These are phyloP conservation scores for Bombycilla garrulus DNA, from an alignment of 2,113 vertebrate genomes.

Conservation along the genomic window DNA sequence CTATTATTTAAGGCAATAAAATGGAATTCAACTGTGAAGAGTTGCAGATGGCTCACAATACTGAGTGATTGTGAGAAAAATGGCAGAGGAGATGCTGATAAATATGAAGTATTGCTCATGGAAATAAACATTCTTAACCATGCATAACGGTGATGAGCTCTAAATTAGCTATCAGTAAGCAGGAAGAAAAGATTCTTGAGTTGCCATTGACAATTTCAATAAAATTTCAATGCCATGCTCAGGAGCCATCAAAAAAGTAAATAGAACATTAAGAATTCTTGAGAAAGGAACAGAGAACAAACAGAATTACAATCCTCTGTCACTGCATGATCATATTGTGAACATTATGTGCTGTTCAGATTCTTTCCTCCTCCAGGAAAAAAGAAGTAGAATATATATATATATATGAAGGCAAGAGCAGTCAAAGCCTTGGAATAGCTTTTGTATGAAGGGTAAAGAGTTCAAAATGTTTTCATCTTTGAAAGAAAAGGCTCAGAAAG, in stretches of 20 bases:
- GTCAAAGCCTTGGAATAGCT: neutral
- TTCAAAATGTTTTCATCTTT: neutral
- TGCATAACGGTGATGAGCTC: neutral
- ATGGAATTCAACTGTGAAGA: conserved; percentile 45
- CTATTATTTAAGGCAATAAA: conserved; percentile 46
- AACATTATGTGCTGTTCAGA: neutral
- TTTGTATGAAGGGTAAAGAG: neutral
- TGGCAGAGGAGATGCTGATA: conserved; percentile 8
- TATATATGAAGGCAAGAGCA: neutral
- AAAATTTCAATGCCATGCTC: neutral
- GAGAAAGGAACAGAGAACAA: neutral
- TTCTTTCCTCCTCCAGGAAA: neutral
- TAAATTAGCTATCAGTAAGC: neutral
- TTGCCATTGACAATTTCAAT: neutral
- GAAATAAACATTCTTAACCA: conserved; percentile 13
- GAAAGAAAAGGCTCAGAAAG: neutral
- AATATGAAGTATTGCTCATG: neutral
- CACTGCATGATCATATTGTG: neutral
- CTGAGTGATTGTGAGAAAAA: neutral
- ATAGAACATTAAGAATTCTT: neutral
- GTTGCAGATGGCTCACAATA: conserved; percentile 45
- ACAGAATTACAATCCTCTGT: neutral
- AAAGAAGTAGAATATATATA: neutral
- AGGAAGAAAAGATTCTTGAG: neutral
- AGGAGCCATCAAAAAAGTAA: neutral